Evolutionary conservation across 2,797 vertebrate species (phyloP).

Genomic region (Lithobates sylvaticus): DNA sequence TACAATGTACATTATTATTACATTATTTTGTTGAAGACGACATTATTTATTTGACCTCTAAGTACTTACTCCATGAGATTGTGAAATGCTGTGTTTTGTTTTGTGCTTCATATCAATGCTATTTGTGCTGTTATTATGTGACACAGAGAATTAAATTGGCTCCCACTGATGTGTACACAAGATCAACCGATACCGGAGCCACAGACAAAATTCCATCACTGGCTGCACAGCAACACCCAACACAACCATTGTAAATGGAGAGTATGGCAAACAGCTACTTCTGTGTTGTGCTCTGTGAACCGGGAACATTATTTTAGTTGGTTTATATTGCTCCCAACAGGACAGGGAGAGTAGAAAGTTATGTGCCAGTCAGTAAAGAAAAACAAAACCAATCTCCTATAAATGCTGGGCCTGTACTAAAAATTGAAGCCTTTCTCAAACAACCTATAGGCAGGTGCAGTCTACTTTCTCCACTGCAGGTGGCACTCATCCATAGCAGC

Average conservation of each 20-base stretch:
- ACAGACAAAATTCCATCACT: not conserved
- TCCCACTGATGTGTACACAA: conserved; percentile 6
- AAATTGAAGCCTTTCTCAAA: too few species aligned
- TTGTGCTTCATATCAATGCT: conserved; percentile 3
- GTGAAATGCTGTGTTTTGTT: not conserved
- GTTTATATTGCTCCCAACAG: too few species aligned
- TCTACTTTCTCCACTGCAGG: too few species aligned
- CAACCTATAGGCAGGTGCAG: too few species aligned
- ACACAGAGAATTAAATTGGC: conserved; percentile 7
- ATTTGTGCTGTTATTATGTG: not conserved
- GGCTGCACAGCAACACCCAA: not conserved
- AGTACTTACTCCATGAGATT: not conserved
- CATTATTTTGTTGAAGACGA: not conserved
- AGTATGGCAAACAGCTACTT: not conserved
- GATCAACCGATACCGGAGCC: not conserved
- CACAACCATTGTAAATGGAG: not conserved
- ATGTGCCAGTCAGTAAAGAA: too few species aligned
- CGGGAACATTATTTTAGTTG: too few species aligned
- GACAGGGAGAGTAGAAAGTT: too few species aligned
- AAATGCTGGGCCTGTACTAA: too few species aligned
- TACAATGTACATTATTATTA: too few species aligned
- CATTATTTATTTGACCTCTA: not conserved
- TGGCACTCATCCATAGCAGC: too few species aligned
- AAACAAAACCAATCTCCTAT: too few species aligned
- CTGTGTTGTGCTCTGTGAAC: too few species aligned